These are phyloP conservation scores for honey bee (Apis mellifera) DNA, from an alignment of 1,140 invertebrate genomes.

Conservation along the genomic window DNA sequence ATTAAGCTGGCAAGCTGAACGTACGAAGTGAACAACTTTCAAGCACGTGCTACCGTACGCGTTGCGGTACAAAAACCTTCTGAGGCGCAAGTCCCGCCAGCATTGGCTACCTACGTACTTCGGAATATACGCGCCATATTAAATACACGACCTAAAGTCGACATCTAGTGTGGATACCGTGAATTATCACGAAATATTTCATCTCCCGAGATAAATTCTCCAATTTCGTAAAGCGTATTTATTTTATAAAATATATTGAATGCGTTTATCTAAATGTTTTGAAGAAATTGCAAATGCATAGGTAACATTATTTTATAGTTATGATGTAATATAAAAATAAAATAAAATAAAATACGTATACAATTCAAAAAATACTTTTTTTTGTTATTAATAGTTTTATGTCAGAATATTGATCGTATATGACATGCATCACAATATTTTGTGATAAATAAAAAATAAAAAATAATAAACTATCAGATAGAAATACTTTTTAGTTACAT, in stretches of 20 bases:
- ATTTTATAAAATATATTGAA: not conserved
- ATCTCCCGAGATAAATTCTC: not conserved
- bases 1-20: not conserved
- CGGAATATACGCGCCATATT: constrained; percentile 30
- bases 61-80: constrained; percentile 52
- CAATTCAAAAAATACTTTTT: too few relatives aligned
- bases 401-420: not conserved
- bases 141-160: not conserved
- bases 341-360: not conserved
- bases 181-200: too few relatives aligned
- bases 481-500: constrained; percentile 21
- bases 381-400: too few relatives aligned
- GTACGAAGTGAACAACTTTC: not conserved
- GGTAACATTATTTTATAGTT: not conserved
- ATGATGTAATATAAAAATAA: not conserved
- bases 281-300: not conserved
- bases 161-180: not conserved
- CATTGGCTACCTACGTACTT: not conserved
- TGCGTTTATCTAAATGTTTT: not conserved
- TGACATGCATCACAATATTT: not conserved
- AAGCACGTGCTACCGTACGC: constrained; percentile 44
- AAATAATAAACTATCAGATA: not conserved
- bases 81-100: constrained; percentile 43
- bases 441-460: too few relatives aligned
- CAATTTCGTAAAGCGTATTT: too few relatives aligned